A percentile compares a stretch with the other conserved stretches of the same genome.
Conservation (phyloP, 2,888 invertebrate species). For the Mesochorus sp. region DNA sequence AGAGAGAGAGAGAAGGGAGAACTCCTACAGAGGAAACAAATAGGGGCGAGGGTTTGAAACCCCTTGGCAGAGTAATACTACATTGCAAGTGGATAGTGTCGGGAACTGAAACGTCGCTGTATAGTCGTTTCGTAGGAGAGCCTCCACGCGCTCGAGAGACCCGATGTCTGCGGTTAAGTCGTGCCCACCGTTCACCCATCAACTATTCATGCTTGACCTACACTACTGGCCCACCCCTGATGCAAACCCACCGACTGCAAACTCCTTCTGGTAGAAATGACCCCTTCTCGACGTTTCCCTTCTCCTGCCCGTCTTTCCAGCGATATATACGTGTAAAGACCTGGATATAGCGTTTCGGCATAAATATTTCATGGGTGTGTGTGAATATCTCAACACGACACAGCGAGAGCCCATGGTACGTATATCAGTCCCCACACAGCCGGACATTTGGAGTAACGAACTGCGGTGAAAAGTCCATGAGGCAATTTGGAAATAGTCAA, state of each 20-base stretch:
- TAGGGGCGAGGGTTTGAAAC: slow-evolving; percentile 15
- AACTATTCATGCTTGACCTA: slow-evolving; percentile 78
- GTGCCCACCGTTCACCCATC: slow-evolving; percentile 68
- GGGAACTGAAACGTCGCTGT: slow-evolving; percentile 31
- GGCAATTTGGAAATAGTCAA: slow-evolving; percentile 9
- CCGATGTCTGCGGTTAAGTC: slow-evolving; percentile 74
- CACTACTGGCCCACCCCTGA: slow-evolving; percentile 54
- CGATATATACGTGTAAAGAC: neutral
- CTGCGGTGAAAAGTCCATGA: slow-evolving; percentile 20
- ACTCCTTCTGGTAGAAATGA: slow-evolving; percentile 50
- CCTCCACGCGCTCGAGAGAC: slow-evolving; percentile 64
- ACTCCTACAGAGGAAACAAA: slow-evolving; percentile 3
- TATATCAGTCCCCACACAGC: neutral
- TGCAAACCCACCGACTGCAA: slow-evolving; percentile 38
- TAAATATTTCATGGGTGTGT: slow-evolving; percentile 56
- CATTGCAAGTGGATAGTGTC: slow-evolving; percentile 5
- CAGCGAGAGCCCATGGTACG: neutral
- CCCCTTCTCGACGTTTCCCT: slow-evolving; percentile 49
- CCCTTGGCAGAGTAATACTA: neutral
- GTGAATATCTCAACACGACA: slow-evolving; percentile 28
- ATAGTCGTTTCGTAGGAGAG: slow-evolving; percentile 28
- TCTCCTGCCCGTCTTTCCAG: slow-evolving; percentile 30
- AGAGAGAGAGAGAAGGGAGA: neutral
- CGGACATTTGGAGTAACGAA: slow-evolving; percentile 5
- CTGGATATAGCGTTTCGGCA: slow-evolving; percentile 16